These are phyloP conservation scores for Deilephila porcellus DNA, from an alignment of 2,888 invertebrate genomes.

Conservation along the genomic window DNA sequence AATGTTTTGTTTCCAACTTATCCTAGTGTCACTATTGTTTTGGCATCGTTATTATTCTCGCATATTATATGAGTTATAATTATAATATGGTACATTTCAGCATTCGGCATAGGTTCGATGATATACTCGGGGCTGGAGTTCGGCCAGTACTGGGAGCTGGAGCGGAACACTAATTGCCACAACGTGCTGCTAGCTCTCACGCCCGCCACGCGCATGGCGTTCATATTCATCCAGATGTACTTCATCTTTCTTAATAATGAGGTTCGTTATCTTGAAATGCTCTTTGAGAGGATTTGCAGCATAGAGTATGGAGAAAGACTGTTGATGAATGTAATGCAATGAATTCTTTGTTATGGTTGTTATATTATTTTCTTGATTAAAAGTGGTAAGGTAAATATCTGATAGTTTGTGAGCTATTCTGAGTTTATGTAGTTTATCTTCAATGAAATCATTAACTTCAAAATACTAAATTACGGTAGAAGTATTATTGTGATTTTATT, in stretches of 20 bases:
- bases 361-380: no score
- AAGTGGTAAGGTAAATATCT: no score
- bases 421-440: no score
- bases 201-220: constrained; percentile 96
- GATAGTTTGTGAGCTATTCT: no score
- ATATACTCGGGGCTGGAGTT: constrained; percentile 98
- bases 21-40: no score
- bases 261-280: constrained; percentile 77
- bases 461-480: no score
- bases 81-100: constrained; percentile 69
- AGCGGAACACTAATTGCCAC: constrained; percentile 95
- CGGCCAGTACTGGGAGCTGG: constrained; percentile 97
- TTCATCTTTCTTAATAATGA: constrained; percentile 99
- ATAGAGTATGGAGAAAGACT: background rate
- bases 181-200: constrained; percentile 95
- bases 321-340: background rate
- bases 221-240: constrained; percentile 99
- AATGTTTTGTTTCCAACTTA: no score
- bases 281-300: background rate
- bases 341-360: background rate
- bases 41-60: no score
- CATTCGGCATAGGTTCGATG: constrained; percentile 98
- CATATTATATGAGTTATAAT: no score
- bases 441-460: no score
- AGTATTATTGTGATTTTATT: no score